A percentile compares a stretch with the other conserved stretches of the same genome.
Conservation (phyloP, 2,113 vertebrate genomes). For the Oncorhynchus nerka region DNA sequence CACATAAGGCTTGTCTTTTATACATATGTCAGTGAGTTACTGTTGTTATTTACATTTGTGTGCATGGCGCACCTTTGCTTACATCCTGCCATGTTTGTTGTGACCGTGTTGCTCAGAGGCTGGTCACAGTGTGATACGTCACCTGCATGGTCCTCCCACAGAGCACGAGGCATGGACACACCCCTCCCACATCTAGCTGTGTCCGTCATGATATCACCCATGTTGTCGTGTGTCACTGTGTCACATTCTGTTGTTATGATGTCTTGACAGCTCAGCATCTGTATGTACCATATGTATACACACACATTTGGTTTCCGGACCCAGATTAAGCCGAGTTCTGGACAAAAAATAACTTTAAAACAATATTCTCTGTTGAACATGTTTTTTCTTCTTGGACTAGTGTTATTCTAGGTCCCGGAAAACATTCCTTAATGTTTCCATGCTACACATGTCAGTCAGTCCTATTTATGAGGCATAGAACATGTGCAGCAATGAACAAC, state of each 20-base stretch:
- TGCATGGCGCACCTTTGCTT: background rate
- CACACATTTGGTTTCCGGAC: background rate
- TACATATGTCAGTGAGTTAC: background rate
- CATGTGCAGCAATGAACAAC: no score
- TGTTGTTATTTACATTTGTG: background rate
- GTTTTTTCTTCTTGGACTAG: no score
- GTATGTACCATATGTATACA: constrained; percentile 4
- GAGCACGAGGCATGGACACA: constrained; percentile 64
- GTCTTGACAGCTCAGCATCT: constrained; percentile 59
- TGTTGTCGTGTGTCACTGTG: background rate
- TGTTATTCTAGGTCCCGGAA: no score
- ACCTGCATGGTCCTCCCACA: constrained; percentile 54
- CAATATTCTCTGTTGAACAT: no score
- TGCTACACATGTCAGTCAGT: no score
- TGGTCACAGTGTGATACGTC: constrained; percentile 11
- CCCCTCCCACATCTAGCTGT: constrained; percentile 9
- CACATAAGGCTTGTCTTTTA: background rate
- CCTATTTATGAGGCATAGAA: no score
- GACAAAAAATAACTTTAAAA: no score
- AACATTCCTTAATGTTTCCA: no score
- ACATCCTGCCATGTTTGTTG: background rate
- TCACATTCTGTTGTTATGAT: background rate
- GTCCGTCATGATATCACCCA: background rate
- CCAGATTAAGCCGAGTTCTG: background rate
- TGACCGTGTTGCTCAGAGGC: background rate